Evolutionary conservation across 2,888 invertebrate genomes (phyloP), one percentile per base, ranked within the genome.

Genomic region (Protophormia terraenovae): DNA sequence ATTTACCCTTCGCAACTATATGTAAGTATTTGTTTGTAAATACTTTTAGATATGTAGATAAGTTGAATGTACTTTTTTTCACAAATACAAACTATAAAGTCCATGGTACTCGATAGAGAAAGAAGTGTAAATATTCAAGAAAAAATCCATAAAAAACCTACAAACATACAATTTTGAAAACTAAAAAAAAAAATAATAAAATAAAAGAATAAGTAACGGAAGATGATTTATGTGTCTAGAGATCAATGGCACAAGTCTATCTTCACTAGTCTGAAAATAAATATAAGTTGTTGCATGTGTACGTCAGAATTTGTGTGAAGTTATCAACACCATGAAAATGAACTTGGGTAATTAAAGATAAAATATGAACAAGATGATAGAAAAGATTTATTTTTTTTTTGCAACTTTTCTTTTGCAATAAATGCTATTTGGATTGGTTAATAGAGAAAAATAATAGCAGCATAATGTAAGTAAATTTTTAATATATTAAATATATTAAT

Each of bases 191-290:
- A 50, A 29, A 5, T 14, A 50, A 45, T 16, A 8, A 41, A 32
- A 32, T 35, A 32, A 38, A 35, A 47, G 32, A 62, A 50, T 32
- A 64, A 35, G 45, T 62, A 75, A 76, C 64, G 27, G 32, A 58
- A 41, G 35, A 72, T 80, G 76, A 80, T 80, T 84, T 76, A 84
- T 80, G 47, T 71, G 76, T 80, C 80, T 80, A 58, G 76, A 84
- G 84, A 84, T 84, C 80, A 84, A 84, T 79, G 80, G 80, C 76
- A 84, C 60, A 76, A 24, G 38, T 50, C 58, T 71, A 50, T 35
- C 29, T 50, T n/a, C 38, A 29, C 35, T 3, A 38, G 50, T n/a
- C n/a, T n/a, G n/a, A n/a, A n/a, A n/a, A n/a, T n/a, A n/a, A n/a
- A n/a, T n/a, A n/a, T n/a, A n/a, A n/a, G 50, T 29, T 32, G 27